phyloP scores from a whole-genome alignment of 2,888 invertebrate genomes.

The Eretmocerus hayati region DNA sequence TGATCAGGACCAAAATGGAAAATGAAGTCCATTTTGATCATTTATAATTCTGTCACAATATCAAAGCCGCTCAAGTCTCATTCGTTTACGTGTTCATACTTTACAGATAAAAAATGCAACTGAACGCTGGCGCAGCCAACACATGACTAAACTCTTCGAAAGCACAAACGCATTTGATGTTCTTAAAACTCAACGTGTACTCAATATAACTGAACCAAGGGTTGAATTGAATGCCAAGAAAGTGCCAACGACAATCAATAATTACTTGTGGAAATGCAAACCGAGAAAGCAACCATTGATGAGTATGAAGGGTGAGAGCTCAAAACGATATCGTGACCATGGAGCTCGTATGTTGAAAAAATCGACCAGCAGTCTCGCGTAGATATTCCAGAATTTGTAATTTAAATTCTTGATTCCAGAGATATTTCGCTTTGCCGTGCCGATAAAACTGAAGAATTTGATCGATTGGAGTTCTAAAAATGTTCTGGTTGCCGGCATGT shows the following conservation, averaged over 20 bases:
- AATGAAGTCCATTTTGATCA: too few species aligned
- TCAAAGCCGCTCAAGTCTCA: too few species aligned
- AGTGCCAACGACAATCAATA: background rate
- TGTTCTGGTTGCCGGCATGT: constrained; percentile 24
- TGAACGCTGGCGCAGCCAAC: constrained; percentile 23
- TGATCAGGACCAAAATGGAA: too few species aligned
- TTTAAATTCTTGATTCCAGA: constrained; percentile 14
- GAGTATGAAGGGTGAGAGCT: constrained; percentile 13
- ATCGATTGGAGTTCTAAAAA: constrained; percentile 35
- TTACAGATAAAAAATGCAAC: constrained; percentile 17
- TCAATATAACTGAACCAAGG: constrained; percentile 18
- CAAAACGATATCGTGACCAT: constrained; percentile 18
- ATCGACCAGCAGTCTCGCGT: too few species aligned
- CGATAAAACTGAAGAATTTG: constrained; percentile 13
- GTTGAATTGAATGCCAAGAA: background rate
- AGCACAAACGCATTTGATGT: constrained; percentile 21
- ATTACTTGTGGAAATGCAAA: constrained; percentile 17
- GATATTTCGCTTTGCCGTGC: constrained; percentile 19
- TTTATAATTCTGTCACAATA: too few species aligned
- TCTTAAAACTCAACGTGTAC: constrained; percentile 19
- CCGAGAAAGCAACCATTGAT: constrained; percentile 20
- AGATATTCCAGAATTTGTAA: too few species aligned
- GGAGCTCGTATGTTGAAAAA: constrained; percentile 21
- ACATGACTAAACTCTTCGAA: constrained; percentile 24
- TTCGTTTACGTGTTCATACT: too few species aligned